These are phyloP conservation scores for Novumbra hubbsi DNA, from an alignment of 2,797 vertebrate genomes.

Conservation along the genomic window DNA sequence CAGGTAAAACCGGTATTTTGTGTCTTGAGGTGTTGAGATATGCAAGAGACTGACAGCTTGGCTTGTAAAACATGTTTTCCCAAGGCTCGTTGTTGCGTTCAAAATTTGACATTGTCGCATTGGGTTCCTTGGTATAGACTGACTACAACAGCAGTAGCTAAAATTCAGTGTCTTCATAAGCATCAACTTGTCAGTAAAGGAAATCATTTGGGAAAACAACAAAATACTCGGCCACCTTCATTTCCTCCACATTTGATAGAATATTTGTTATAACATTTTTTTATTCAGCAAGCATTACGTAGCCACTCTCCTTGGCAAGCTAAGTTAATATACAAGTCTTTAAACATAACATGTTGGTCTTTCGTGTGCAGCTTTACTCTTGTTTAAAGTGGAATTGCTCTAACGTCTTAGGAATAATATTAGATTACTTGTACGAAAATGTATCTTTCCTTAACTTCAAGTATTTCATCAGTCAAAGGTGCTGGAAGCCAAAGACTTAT, in stretches of 20 bases:
- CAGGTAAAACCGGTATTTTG: constrained; percentile 47
- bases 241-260: not conserved
- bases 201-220: not conserved
- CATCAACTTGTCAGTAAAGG: not conserved
- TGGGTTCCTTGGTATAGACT: not conserved
- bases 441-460: constrained; percentile 8
- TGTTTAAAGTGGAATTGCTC: not conserved
- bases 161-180: not conserved
- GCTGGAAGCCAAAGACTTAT: not conserved
- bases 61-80: not conserved
- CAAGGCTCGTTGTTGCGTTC: not conserved
- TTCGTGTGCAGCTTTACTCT: not conserved
- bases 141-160: not conserved
- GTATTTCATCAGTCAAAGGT: constrained; percentile 10
- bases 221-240: constrained; percentile 2
- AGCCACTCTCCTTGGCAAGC: not conserved
- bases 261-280: not conserved
- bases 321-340: constrained; percentile 5
- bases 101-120: not conserved
- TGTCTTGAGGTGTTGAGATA: not conserved
- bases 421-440: not conserved
- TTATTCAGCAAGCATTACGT: not conserved
- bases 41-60: not conserved
- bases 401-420: not conserved
- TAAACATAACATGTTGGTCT: not conserved